A percentile compares a stretch with the other conserved stretches of the same genome.
phyloP scores from a whole-genome alignment of 1,140 invertebrate genomes.

The Zeugodacus cucurbitae region DNA sequence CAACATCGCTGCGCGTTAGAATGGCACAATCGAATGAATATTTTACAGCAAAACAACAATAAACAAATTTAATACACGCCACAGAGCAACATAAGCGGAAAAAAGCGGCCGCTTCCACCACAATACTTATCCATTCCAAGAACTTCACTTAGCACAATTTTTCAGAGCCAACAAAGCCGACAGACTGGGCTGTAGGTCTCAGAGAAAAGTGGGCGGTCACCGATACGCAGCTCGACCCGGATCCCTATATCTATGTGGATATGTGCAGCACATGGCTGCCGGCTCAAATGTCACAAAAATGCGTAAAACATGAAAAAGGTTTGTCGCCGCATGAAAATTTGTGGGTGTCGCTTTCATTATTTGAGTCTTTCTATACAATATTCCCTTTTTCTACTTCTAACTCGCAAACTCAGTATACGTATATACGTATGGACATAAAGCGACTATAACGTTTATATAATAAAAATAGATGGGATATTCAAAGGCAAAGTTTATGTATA shows the following conservation, averaged over 20 bases:
- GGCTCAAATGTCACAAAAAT: neutral
- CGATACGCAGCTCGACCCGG: neutral
- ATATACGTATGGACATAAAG: too few species aligned
- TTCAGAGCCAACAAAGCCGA: neutral
- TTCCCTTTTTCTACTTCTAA: neutral
- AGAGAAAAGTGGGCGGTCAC: neutral
- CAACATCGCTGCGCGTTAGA: neutral
- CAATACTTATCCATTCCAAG: neutral
- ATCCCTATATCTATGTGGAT: neutral
- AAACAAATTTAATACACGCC: neutral
- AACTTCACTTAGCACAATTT: neutral
- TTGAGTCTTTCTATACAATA: neutral
- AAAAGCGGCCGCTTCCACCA: neutral
- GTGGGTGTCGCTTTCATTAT: neutral
- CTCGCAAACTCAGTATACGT: too few species aligned
- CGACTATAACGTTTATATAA: too few species aligned
- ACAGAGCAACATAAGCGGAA: neutral
- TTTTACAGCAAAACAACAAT: neutral
- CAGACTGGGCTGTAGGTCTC: neutral
- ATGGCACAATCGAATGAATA: constrained; percentile 1
- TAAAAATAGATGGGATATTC: too few species aligned
- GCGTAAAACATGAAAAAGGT: neutral
- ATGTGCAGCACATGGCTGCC: neutral
- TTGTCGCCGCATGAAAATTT: neutral
- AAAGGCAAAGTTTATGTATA: neutral